Evolutionary conservation across 2,797 vertebrate genomes (phyloP).

Genomic region (Crypturellus tataupa): DNA sequence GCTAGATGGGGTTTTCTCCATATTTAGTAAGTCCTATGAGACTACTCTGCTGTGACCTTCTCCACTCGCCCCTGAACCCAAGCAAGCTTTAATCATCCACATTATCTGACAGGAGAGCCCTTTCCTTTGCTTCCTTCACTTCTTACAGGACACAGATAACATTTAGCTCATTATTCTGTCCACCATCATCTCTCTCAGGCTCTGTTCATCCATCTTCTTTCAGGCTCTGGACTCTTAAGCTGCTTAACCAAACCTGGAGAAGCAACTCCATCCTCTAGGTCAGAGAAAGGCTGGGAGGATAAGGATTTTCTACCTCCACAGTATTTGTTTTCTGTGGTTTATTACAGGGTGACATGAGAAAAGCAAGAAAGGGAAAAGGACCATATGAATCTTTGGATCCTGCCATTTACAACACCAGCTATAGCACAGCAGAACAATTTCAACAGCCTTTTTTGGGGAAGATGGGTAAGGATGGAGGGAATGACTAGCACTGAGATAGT

Average conservation of each 20-base stretch:
- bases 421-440: background rate
- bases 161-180: background rate
- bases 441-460: too few relatives aligned
- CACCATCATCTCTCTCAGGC: background rate
- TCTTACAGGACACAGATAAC: fast-evolving
- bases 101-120: background rate
- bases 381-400: too few relatives aligned
- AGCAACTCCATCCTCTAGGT: background rate
- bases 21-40: background rate
- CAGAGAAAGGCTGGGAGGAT: background rate
- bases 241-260: background rate
- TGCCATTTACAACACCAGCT: background rate
- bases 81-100: background rate
- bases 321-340: background rate
- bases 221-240: fast-evolving
- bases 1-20: background rate
- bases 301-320: background rate
- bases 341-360: background rate
- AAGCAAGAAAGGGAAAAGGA: background rate
- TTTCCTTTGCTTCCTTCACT: background rate
- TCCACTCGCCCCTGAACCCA: background rate
- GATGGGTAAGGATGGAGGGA: too few relatives aligned
- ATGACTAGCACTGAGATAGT: background rate
- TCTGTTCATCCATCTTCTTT: background rate
- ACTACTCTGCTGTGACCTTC: background rate